These are phyloP conservation scores for Drosophila nigromelanica DNA, from an alignment of 1,140 invertebrate genomes.

Conservation along the genomic window DNA sequence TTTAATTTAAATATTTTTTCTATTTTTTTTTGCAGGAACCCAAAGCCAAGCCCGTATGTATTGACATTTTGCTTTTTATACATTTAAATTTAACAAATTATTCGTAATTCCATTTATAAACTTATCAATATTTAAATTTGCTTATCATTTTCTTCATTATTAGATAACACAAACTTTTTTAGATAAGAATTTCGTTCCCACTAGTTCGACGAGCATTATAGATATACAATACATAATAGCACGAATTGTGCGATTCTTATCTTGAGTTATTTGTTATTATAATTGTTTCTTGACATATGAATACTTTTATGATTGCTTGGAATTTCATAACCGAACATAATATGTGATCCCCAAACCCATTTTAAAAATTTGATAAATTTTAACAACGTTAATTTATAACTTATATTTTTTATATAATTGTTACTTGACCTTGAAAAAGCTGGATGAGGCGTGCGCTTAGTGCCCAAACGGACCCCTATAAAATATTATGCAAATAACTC, in stretches of 20 bases:
- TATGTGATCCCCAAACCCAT: no score
- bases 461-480: background rate
- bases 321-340: no score
- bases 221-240: background rate
- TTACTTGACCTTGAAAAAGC: constrained; percentile 31
- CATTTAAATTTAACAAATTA: constrained; percentile 11
- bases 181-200: background rate
- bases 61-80: constrained; percentile 13
- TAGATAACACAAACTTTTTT: background rate
- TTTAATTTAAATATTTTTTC: constrained; percentile 43
- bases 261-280: background rate
- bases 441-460: constrained; percentile 2
- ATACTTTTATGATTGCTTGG: no score
- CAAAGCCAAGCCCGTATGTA: constrained; percentile 82
- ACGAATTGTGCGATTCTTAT: background rate
- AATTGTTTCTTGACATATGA: no score
- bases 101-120: constrained; percentile 2
- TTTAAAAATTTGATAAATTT: no score
- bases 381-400: background rate
- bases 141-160: background rate
- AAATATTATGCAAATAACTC: constrained; percentile 35
- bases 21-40: constrained; percentile 74
- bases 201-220: background rate
- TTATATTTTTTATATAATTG: background rate
- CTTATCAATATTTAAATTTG: constrained; percentile 6